Evolutionary conservation across 2,113 vertebrate genomes (phyloP).

Genomic region (Stigmatopora nigra): DNA sequence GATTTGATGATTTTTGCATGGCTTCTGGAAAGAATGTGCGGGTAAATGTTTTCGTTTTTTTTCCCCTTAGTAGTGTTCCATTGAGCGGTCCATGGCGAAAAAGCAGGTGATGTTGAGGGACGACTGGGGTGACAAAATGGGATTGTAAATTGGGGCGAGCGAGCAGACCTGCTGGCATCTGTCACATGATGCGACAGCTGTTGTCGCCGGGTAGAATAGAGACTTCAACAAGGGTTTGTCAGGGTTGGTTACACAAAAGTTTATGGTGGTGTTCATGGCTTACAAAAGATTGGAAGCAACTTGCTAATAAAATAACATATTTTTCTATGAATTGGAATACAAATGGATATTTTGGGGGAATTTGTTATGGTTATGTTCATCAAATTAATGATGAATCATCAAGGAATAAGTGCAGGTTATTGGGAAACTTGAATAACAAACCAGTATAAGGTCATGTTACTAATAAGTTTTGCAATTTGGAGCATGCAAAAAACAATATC

Average conservation of each 20-base stretch:
- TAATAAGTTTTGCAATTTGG: too few species aligned
- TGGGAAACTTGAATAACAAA: too few species aligned
- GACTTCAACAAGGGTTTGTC: background rate
- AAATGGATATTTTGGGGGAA: too few species aligned
- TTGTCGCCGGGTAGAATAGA: background rate
- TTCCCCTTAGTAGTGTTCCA: constrained; percentile 3
- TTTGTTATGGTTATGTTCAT: too few species aligned
- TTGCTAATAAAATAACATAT: background rate
- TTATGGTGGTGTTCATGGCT: background rate
- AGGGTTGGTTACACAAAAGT: background rate
- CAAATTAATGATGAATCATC: too few species aligned
- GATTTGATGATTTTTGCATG: constrained; percentile 39
- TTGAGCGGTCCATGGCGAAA: background rate
- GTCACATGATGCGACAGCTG: background rate
- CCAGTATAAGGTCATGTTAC: too few species aligned
- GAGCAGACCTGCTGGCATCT: background rate
- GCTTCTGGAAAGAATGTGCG: constrained; percentile 31
- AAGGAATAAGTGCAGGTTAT: too few species aligned
- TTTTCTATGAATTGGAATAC: background rate
- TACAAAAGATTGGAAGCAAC: background rate
- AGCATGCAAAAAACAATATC: too few species aligned
- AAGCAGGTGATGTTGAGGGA: background rate
- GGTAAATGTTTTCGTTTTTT: background rate
- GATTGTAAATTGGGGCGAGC: background rate
- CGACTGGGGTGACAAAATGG: background rate